Evolutionary conservation across 1,140 invertebrate species (phyloP), one percentile per base, ranked within the genome.

Genomic region (Brachionus calyciflorus): DNA sequence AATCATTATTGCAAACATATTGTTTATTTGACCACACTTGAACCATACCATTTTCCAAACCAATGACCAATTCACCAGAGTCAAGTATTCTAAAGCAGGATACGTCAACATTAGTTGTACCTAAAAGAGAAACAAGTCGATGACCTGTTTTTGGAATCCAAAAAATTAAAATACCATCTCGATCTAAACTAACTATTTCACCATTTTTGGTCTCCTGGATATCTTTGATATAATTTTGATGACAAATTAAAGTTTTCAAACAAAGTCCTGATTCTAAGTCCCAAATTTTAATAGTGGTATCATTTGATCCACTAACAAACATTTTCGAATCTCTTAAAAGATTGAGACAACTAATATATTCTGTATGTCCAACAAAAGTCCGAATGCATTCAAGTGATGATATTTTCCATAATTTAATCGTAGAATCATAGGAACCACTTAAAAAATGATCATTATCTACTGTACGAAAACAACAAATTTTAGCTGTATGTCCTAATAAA

Each of bases 321-420:
- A 21, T 10, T 5, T n/a, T n/a, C n/a, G 55, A 60, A 37, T 14
- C 19, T n/a, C 26, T 30, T n/a, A 60, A 37, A 10, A 5, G 26
- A 12, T 17, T 37, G 26, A 60, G 33, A 28, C 14, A 60, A 21
- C 4, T 28, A 24, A 60, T 21, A 28, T 14, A 60, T 14, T 21
- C 19, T 30, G 4, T 60, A 37, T 60, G 55, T 3, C 55, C 55
- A 37, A 37, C 33, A 37, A 60, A 37, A 37, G 26, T 60, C 24
- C 24, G 14, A 30, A 60, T 60, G n/a, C 33, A 28, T 60, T 60
- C 33, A 37, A 28, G 26, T 37, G n/a, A n/a, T 28, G 55, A 30
- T 37, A 60, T 60, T 28, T 60, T 60, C 55, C 55, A 60, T 17
- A 19, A 30, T 60, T 37, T 28, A 19, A 60, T 60, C 14, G 55